phyloP scores from a whole-genome alignment of 2,888 invertebrate species.

The Eristalis arbustorum region DNA sequence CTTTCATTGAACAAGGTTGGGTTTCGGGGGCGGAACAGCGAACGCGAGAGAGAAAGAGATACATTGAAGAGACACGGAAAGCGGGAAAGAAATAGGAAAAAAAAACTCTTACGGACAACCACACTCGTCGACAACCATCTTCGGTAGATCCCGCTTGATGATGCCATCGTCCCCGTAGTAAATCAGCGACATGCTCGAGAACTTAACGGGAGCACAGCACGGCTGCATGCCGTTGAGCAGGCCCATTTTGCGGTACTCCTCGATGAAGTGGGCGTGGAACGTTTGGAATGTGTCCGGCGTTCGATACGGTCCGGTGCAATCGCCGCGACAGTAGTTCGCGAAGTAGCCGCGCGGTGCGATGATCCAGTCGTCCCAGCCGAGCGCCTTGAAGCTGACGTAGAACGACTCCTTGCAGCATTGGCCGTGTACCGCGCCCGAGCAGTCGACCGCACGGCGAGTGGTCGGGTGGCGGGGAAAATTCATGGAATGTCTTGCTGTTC shows the following conservation, averaged over 20 bases:
- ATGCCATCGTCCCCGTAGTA: conserved; percentile 93
- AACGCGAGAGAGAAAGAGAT: not conserved
- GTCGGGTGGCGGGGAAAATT: too few relatives aligned
- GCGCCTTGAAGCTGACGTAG: conserved; percentile 93
- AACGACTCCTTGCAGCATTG: conserved; percentile 94
- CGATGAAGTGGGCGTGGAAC: conserved; percentile 94
- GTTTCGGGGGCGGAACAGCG: too few relatives aligned
- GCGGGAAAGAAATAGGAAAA: not conserved
- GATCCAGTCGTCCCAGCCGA: conserved; percentile 98
- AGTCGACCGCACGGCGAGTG: conserved; percentile 92
- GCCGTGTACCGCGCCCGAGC: conserved; percentile 83
- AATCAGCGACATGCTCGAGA: conserved; percentile 94
- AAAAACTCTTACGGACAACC: conserved; percentile 88
- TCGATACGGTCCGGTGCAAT: conserved; percentile 88
- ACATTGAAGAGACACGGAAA: not conserved
- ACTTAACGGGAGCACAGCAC: conserved; percentile 95
- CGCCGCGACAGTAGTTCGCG: conserved; percentile 96
- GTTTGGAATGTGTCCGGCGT: conserved; percentile 91
- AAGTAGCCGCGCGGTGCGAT: conserved; percentile 94
- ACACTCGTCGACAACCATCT: conserved; percentile 98
- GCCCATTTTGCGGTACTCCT: conserved; percentile 91
- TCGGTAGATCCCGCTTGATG: conserved; percentile 95
- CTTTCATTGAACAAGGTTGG: not conserved
- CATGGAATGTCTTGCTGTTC: too few relatives aligned
- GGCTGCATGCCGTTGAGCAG: conserved; percentile 90